Conservation (phyloP, 64 coral and sea anemone genomes). For the Platygyra sinensis region DNA sequence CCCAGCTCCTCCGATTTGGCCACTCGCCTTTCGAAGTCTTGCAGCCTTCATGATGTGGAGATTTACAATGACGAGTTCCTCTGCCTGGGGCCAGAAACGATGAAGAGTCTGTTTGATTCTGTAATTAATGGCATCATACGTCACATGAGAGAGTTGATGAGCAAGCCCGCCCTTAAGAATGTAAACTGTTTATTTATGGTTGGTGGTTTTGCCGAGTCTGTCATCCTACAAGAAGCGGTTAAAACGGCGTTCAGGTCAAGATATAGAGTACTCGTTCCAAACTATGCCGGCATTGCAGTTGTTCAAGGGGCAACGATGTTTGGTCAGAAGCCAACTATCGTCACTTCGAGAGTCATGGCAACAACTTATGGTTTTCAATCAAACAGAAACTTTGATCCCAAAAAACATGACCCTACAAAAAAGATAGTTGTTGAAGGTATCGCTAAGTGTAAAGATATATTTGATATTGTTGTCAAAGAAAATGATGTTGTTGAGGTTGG, state of each 20-base stretch:
- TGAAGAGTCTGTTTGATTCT: neutral
- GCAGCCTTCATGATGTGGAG: neutral
- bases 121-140: neutral
- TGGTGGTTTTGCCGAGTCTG: too few species aligned
- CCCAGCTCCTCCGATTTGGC: neutral
- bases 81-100: neutral
- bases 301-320: slow-evolving; percentile 36
- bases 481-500: slow-evolving; percentile 12
- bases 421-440: neutral
- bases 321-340: neutral
- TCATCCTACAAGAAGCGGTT: slow-evolving; percentile 16
- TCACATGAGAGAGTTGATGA: neutral
- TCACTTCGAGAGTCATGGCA: neutral
- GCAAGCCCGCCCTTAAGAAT: neutral
- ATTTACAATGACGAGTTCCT: neutral
- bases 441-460: slow-evolving; percentile 10
- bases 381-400: neutral
- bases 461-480: too few species aligned
- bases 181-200: slow-evolving; percentile 7
- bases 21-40: neutral
- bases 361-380: neutral
- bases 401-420: neutral
- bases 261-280: neutral
- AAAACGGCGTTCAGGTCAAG: neutral
- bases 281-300: slow-evolving; percentile 38